Conservation (phyloP, 2,888 invertebrate species). For the Clistopyga incitator region DNA sequence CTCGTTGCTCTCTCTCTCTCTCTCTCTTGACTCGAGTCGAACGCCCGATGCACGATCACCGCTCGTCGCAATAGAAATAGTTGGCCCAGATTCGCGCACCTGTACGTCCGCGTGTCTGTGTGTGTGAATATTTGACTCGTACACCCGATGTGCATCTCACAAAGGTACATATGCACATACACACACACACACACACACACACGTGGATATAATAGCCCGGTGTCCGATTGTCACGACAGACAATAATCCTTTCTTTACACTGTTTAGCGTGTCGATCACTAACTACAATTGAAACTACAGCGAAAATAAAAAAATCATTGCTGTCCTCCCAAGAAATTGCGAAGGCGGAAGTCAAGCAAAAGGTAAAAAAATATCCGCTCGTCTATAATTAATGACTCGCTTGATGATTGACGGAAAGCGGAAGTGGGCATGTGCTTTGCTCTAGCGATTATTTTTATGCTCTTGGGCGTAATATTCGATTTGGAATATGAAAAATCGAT, state of each 20-base stretch:
- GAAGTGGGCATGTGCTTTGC: background rate
- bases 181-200: background rate
- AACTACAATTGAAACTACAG: background rate
- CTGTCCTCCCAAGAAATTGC: background rate
- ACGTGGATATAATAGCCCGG: constrained; percentile 10
- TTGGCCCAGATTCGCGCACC: constrained; percentile 70
- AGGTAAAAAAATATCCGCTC: no score
- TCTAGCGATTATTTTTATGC: background rate
- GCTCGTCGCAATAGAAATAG: constrained; percentile 67
- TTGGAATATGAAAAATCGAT: constrained; percentile 2
- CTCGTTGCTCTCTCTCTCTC: constrained; percentile 32
- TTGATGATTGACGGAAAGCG: constrained; percentile 20
- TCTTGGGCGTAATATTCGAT: background rate
- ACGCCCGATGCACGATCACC: constrained; percentile 52
- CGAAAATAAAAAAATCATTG: background rate
- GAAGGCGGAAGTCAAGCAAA: background rate
- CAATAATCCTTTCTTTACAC: constrained; percentile 12
- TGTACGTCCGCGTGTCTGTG: constrained; percentile 51
- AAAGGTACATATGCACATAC: background rate
- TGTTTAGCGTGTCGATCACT: background rate
- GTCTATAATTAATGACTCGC: no score
- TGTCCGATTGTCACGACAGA: constrained; percentile 25
- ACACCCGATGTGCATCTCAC: constrained; percentile 44
- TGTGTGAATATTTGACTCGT: constrained; percentile 16
- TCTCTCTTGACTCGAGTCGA: constrained; percentile 56